phyloP scores from a whole-genome alignment of 2,888 invertebrate genomes.

The Abrostola triplasia region DNA sequence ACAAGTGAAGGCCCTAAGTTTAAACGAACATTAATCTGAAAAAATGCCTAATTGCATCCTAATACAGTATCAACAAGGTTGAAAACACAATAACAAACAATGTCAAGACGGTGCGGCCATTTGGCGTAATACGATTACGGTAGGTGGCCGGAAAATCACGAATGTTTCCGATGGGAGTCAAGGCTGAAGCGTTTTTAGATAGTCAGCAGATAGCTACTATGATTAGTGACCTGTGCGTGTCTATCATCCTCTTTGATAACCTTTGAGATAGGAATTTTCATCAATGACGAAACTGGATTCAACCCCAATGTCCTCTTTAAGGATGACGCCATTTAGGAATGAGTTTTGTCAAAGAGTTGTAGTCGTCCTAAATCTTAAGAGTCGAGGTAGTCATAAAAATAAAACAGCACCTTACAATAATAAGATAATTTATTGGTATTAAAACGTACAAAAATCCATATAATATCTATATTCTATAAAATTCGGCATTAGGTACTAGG shows the following conservation, averaged over 20 bases:
- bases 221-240: conserved; percentile 10
- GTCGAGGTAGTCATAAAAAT: not conserved
- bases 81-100: not conserved
- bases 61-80: not conserved
- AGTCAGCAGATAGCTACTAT: conserved; percentile 15
- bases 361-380: not conserved
- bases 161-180: conserved; percentile 27
- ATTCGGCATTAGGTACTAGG: conserved; percentile 27
- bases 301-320: too few relatives aligned
- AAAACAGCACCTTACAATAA: conserved; percentile 8
- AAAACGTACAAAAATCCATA: conserved; percentile 52
- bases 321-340: too few relatives aligned
- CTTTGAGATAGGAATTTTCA: not conserved
- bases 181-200: conserved; percentile 22
- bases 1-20: too few relatives aligned
- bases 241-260: not conserved
- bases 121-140: conserved; percentile 8
- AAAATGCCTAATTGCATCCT: too few relatives aligned
- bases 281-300: too few relatives aligned
- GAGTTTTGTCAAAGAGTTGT: too few relatives aligned
- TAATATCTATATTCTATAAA: conserved; percentile 24
- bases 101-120: not conserved
- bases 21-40: too few relatives aligned
- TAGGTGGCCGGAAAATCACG: conserved; percentile 21
- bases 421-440: conserved; percentile 46